These are phyloP conservation scores for Tichodroma muraria DNA, from an alignment of 2,113 vertebrate species.

Conservation along the genomic window DNA sequence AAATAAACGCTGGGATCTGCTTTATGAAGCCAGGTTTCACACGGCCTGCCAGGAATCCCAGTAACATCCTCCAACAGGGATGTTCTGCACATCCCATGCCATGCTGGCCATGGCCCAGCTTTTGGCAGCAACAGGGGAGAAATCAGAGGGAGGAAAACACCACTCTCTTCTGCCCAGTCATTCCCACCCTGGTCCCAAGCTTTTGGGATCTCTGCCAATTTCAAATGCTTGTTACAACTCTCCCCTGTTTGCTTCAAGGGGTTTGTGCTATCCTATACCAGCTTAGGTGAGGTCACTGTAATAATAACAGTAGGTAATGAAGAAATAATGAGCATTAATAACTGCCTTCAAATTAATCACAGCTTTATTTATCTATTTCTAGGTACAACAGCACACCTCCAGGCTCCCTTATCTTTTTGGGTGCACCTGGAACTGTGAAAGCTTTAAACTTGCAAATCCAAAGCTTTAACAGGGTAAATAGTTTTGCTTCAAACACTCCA, in stretches of 20 bases:
- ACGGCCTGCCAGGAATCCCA: neutral
- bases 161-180: neutral
- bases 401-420: constrained; percentile 70
- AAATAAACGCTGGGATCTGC: neutral
- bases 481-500: constrained; percentile 49
- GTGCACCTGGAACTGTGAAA: constrained; percentile 67
- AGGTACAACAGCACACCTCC: neutral
- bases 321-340: constrained; percentile 7
- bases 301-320: neutral
- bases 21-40: neutral
- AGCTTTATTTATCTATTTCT: constrained; percentile 7
- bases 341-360: constrained; percentile 18
- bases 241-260: neutral
- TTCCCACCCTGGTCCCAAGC: neutral
- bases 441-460: constrained; percentile 74
- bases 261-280: neutral
- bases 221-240: neutral
- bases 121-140: neutral
- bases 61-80: neutral
- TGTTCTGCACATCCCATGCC: neutral
- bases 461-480: constrained; percentile 43
- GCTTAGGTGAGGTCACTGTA: neutral
- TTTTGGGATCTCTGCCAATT: neutral
- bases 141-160: fast-evolving
- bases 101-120: neutral